Evolutionary conservation across 2,797 vertebrate genomes (phyloP), one percentile per base, ranked within the genome.

Genomic region (Malacoraja senta): DNA sequence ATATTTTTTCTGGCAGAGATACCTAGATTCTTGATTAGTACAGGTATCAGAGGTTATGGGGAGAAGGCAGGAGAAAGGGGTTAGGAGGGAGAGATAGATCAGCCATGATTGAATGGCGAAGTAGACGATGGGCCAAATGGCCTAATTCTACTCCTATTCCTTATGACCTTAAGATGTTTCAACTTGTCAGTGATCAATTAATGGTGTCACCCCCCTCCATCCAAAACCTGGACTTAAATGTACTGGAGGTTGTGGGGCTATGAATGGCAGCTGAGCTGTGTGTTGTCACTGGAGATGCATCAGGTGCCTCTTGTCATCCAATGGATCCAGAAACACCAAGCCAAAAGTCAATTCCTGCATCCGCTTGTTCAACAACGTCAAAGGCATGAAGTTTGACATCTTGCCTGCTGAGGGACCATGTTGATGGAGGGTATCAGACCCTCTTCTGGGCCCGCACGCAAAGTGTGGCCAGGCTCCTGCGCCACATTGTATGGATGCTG

Each of bases 181-280:
- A 91, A 65, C 26, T 65, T 91, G 88, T 91, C 65, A 35, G 65
- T 38, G 32, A 71, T 91, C 68, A 72, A 91, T 74, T 72, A 32
- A 71, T 74, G 13, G 15, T 91, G 90, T 74, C 90, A 91, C 35
- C 44, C 44, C 44, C 44, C 44, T 4, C 44, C 44, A 72, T 74
- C 32, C 90, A 91, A 71, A 91, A 68, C 63, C 32, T 35, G 65
- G n/a, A 91, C 10, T 21, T 91, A 53, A 65, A 90, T 84, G 86
- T 90, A 32, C 65, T 91, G 24, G n/a, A 68, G n/a, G 24, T 91
- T 72, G 90, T 63, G 32, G 83, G 83, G 19, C 68, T 35, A 74
- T 10, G 38, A 71, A 29, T 44, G 72, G 71, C 38, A 91, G 58
- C 71, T 53, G 68, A 72, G 68, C 38, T 91, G 72, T 91, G 63